Conservation (phyloP, 2,888 invertebrate genomes). For the Ametastegia equiseti region DNA sequence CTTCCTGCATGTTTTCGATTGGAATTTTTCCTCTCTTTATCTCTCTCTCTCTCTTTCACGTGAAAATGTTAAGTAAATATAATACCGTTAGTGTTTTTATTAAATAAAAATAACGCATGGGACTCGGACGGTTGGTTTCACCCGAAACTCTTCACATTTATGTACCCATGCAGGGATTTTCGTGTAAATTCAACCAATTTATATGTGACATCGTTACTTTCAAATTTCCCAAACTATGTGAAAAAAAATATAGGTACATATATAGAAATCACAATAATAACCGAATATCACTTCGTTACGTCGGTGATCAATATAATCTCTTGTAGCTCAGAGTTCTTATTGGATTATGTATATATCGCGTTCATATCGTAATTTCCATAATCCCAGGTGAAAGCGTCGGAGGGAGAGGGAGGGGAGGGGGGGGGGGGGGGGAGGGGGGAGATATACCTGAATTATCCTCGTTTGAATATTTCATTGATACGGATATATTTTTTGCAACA, state of each 20-base stretch:
- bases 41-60: no score
- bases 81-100: no score
- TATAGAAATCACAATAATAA: neutral
- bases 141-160: no score
- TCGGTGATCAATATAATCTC: neutral
- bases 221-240: neutral
- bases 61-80: no score
- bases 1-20: no score
- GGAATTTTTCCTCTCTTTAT: no score
- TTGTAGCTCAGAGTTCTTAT: slow-evolving; percentile 2
- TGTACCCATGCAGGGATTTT: no score
- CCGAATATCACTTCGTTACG: neutral
- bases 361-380: slow-evolving; percentile 18
- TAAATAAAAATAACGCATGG: no score
- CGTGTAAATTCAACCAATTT: no score
- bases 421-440: no score
- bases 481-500: neutral
- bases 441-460: neutral
- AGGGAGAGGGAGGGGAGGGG: no score
- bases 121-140: no score
- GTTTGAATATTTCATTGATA: neutral
- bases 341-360: slow-evolving; percentile 21
- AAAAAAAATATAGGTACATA: neutral
- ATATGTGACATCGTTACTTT: neutral
- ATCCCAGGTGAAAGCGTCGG: neutral